Evolutionary conservation across 1,140 invertebrate genomes (phyloP).

Genomic region (Anagrus nilaparvatae): DNA sequence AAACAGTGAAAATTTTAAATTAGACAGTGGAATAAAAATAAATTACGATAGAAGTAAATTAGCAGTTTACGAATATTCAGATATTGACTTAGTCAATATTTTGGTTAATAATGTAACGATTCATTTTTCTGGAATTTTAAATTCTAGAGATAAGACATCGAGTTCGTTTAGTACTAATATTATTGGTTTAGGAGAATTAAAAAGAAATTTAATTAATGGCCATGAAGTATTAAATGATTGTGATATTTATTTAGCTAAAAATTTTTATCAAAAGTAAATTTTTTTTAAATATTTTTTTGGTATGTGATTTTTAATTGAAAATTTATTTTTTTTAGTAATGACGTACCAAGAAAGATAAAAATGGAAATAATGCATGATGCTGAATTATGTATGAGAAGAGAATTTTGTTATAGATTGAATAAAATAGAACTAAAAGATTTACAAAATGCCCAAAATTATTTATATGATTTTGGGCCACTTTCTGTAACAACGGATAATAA

Average conservation of each 20-base stretch:
- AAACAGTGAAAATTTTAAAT: too few species aligned
- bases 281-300: too few species aligned
- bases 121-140: constrained; percentile 15
- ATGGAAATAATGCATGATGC: constrained; percentile 4
- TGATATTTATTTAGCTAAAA: not conserved
- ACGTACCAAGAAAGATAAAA: not conserved
- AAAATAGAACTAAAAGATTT: not conserved
- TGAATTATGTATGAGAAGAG: not conserved
- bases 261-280: too few species aligned
- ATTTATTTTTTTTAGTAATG: too few species aligned
- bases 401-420: not conserved
- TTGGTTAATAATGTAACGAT: constrained; percentile 10
- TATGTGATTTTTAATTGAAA: too few species aligned
- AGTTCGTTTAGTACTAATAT: not conserved
- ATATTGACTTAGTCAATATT: constrained; percentile 8
- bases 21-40: constrained; percentile 15
- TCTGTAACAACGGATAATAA: not conserved
- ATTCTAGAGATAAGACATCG: too few species aligned
- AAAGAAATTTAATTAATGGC: not conserved
- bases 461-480: not conserved
- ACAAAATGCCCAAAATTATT: not conserved
- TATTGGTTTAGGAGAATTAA: not conserved
- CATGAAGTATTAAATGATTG: not conserved
- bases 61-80: constrained; percentile 8
- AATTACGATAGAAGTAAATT: constrained; percentile 7